phyloP scores from a whole-genome alignment of 2,797 vertebrate species.

The Scomberomorus guttatus region DNA sequence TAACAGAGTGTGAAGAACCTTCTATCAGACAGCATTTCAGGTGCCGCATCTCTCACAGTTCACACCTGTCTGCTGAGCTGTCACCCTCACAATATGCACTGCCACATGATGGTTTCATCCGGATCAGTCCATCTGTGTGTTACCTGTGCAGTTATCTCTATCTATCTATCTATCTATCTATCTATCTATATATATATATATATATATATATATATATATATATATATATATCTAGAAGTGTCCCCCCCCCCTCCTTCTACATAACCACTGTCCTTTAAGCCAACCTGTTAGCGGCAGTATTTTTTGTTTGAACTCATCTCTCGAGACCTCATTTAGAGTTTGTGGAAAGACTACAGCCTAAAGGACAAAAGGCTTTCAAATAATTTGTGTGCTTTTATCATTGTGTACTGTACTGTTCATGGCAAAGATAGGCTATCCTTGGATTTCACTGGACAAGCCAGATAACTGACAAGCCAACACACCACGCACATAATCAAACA shows the following conservation, averaged over 20 bases:
- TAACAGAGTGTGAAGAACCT: slow-evolving; percentile 47
- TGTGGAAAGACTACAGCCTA: slow-evolving; percentile 61
- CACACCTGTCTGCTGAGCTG: slow-evolving; percentile 61
- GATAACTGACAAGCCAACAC: slow-evolving; percentile 46
- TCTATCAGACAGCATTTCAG: slow-evolving; percentile 42
- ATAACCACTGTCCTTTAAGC: slow-evolving; percentile 13
- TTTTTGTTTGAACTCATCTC: slow-evolving; percentile 55
- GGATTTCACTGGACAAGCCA: slow-evolving; percentile 48
- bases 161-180: slow-evolving; percentile 13
- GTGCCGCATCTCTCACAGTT: slow-evolving; percentile 53
- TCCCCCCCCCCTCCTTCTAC: background rate
- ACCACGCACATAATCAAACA: slow-evolving; percentile 39
- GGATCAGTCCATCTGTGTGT: slow-evolving; percentile 12
- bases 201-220: background rate
- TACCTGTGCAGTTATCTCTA: slow-evolving; percentile 1
- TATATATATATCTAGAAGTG: slow-evolving; percentile 8
- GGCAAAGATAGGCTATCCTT: slow-evolving; percentile 13
- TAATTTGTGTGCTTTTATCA: slow-evolving; percentile 31
- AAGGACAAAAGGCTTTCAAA: slow-evolving; percentile 74
- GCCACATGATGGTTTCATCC: slow-evolving; percentile 18
- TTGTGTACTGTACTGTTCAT: slow-evolving; percentile 32
- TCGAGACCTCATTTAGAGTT: slow-evolving; percentile 67
- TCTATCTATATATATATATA: slow-evolving; percentile 15
- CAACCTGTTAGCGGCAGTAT: slow-evolving; percentile 48
- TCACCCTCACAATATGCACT: slow-evolving; percentile 38